These are phyloP conservation scores for Eupeodes latifasciatus DNA, from an alignment of 2,888 invertebrate genomes.

Conservation along the genomic window DNA sequence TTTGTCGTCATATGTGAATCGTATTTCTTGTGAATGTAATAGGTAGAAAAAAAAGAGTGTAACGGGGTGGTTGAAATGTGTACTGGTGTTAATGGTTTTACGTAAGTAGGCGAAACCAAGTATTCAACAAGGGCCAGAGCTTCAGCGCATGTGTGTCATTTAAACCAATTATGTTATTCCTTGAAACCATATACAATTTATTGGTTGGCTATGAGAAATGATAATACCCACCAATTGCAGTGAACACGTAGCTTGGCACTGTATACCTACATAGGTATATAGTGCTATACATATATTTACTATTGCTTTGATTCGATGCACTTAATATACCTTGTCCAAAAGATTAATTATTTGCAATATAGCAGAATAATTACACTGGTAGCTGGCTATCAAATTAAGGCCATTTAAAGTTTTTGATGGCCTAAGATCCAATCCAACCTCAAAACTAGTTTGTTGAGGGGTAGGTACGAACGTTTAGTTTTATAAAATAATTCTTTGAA, in stretches of 20 bases:
- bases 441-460: too few species aligned
- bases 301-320: too few species aligned
- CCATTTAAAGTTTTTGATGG: too few species aligned
- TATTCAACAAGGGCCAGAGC: background rate
- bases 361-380: too few species aligned
- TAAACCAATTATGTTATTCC: conserved; percentile 27
- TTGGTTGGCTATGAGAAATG: conserved; percentile 61
- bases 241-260: conserved; percentile 4
- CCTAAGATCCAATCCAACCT: too few species aligned
- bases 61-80: background rate
- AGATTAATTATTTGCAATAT: too few species aligned
- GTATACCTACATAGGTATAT: background rate
- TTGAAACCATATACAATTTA: conserved; percentile 47
- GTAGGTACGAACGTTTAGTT: too few species aligned
- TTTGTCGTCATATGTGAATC: background rate
- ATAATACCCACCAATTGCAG: conserved; percentile 47
- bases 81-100: background rate
- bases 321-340: too few species aligned
- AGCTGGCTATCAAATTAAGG: too few species aligned
- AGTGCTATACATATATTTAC: too few species aligned
- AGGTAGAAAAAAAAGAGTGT: background rate
- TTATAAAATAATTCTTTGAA: too few species aligned
- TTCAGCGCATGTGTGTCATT: conserved; percentile 54
- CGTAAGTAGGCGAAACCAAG: background rate
- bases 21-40: background rate